Evolutionary conservation across 2,113 vertebrate species (phyloP), one percentile per base, ranked within the genome.

Genomic region (Daboia siamensis): DNA sequence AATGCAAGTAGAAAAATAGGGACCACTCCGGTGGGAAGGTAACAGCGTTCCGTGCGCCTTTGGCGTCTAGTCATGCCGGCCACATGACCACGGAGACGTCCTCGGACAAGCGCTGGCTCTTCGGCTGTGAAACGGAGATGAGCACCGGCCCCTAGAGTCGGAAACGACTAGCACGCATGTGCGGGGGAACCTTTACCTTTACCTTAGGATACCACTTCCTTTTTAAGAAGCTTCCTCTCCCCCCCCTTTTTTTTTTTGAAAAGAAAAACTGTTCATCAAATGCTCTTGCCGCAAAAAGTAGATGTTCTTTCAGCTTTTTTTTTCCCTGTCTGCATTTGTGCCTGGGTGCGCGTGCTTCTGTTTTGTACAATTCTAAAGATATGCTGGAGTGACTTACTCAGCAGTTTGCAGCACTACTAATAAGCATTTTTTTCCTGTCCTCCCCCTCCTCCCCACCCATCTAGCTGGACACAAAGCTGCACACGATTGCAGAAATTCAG

Each of bases 351-450:
- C 33, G 89, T 56, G 56, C 13, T 48, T 0, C 88, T 13, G 13
- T 64, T 95, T 94, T 94, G 92, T 56, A 24, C 86, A 55, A 7
- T 56, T 94, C 91, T 90, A 64, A 90, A 48, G 59, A 80, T 80
- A 13, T 87, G 48, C 54, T 85, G 59, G 57, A 91, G 91, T n/a
- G 91, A 2, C 56, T 51, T 52, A 74, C 52, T 96, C 94, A 10
- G 52, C 3, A 20, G 94, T 96, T 95, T 94, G 26, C 61, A 61
- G 0, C 33, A 33, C 96, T 94, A 5, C 55, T 88, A 59, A 59
- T 1, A 4, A 59, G 92, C 52, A 87, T 15, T 1, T 90, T 90
- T 95, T 91, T 2, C 17, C 17, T 88, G n/a, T 39, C 90, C 90
- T 15, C n/a, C 8, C 15, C 17, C 15, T 7, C 48, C 11, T 10